These are phyloP conservation scores for Drymodes brunneopygia DNA, from an alignment of 2,113 vertebrate species.

Conservation along the genomic window DNA sequence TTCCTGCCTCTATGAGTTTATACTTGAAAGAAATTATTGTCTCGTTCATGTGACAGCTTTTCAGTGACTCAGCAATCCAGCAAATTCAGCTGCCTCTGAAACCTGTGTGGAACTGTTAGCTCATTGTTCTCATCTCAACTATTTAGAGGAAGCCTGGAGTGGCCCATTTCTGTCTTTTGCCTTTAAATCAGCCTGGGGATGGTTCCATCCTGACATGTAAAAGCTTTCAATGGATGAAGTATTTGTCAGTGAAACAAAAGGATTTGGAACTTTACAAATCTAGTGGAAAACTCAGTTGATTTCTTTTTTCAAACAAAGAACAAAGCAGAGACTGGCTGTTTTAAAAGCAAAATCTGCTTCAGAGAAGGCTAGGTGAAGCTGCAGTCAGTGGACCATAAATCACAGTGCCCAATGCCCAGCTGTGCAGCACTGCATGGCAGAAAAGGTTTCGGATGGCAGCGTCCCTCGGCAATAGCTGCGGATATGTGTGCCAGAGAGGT, in stretches of 20 bases:
- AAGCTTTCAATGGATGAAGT: neutral
- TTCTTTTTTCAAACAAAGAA: neutral
- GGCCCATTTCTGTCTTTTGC: conserved; percentile 9
- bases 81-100: conserved; percentile 20
- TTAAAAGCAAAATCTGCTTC: conserved; percentile 15
- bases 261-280: conserved; percentile 26
- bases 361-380: neutral
- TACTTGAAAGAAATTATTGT: conserved; percentile 33
- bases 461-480: neutral
- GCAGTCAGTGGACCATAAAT: neutral
- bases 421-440: neutral
- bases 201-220: conserved; percentile 11
- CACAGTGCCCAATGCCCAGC: neutral
- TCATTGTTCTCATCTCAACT: conserved; percentile 30
- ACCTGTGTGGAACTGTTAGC: neutral
- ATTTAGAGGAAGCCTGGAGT: conserved; percentile 24
- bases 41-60: neutral
- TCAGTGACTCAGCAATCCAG: conserved; percentile 19
- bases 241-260: conserved; percentile 20
- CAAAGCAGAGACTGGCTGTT: neutral
- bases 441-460: neutral
- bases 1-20: neutral
- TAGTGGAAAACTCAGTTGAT: neutral
- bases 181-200: conserved; percentile 35
- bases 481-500: neutral